Evolutionary conservation across 2,888 invertebrate genomes (phyloP).

Genomic region (Drosophila anomalipes): DNA sequence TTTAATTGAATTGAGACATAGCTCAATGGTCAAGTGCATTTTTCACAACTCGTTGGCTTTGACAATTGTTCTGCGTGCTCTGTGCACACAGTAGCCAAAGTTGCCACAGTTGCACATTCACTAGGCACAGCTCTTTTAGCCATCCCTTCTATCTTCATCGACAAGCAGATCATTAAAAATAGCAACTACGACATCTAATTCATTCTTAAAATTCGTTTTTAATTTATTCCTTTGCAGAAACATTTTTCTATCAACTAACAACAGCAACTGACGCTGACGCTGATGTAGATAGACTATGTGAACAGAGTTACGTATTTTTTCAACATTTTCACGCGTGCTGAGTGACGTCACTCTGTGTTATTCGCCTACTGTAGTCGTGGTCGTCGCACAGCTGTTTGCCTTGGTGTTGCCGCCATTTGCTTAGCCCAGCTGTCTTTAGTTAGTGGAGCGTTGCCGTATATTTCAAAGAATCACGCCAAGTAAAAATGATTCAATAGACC

Average conservation of each 20-base stretch:
- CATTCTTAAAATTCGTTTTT: neutral
- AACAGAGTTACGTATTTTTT: neutral
- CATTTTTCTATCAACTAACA: neutral
- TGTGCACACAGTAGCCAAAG: neutral
- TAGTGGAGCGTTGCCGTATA: conserved; percentile 28
- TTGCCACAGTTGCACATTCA: neutral
- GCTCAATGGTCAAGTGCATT: neutral
- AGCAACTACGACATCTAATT: neutral
- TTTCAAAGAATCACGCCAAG: neutral
- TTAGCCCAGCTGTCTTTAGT: conserved; percentile 34
- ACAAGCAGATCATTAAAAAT: neutral
- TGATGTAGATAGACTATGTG: too few relatives aligned
- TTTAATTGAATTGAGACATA: neutral
- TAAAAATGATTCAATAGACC: neutral
- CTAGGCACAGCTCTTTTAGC: neutral
- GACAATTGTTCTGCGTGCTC: neutral
- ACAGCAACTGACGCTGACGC: neutral
- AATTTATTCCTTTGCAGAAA: neutral
- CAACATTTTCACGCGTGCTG: neutral
- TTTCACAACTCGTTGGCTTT: neutral
- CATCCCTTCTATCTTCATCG: neutral
- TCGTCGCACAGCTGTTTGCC: conserved; percentile 37
- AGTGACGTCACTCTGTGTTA: neutral
- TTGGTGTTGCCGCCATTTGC: conserved; percentile 32
- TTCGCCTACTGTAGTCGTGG: neutral